phyloP scores from a whole-genome alignment of 2,888 invertebrate genomes.

The Acrobasis suavella region DNA sequence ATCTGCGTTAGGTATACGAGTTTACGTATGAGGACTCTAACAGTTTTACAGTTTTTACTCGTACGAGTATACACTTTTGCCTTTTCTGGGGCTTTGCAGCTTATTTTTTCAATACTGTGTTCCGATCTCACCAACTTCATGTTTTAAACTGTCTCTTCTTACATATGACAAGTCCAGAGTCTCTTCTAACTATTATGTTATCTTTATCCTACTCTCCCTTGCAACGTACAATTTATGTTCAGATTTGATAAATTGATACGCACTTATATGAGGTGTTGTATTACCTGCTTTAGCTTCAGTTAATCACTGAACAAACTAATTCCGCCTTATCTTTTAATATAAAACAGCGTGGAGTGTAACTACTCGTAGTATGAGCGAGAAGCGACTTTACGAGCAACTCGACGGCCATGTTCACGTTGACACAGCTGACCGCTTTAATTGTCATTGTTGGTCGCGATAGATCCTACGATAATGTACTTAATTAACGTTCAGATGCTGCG shows the following conservation, averaged over 20 bases:
- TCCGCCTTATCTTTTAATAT: conserved; percentile 15
- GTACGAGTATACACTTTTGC: too few relatives aligned
- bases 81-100: too few relatives aligned
- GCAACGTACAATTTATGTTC: too few relatives aligned
- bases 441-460: conserved; percentile 47
- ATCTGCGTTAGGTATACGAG: too few relatives aligned
- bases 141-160: too few relatives aligned
- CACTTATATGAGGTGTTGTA: neutral
- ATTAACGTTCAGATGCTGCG: conserved; percentile 64
- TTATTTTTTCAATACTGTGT: too few relatives aligned
- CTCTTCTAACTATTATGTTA: too few relatives aligned
- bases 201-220: too few relatives aligned
- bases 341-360: neutral
- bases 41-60: too few relatives aligned
- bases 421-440: conserved; percentile 40
- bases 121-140: too few relatives aligned
- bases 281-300: neutral
- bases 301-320: conserved; percentile 16
- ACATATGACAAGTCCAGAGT: too few relatives aligned
- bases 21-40: too few relatives aligned
- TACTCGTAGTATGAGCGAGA: neutral
- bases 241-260: neutral
- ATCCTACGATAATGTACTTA: conserved; percentile 67
- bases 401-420: conserved; percentile 10
- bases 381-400: neutral